These are phyloP conservation scores for Papilio polytes DNA, from an alignment of 1,140 invertebrate species.

Conservation along the genomic window DNA sequence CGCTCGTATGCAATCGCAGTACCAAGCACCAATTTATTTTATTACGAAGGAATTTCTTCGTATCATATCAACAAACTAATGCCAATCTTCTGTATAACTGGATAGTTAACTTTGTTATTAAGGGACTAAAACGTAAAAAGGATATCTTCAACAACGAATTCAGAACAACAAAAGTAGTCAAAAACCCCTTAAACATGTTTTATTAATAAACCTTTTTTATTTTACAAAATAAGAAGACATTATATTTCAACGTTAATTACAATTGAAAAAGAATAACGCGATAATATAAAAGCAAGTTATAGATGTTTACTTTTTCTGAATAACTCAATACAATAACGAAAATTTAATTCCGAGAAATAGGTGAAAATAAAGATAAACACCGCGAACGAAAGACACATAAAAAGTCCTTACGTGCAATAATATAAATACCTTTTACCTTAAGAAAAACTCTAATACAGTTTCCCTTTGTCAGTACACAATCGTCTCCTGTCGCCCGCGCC, in stretches of 20 bases:
- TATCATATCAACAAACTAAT: constrained; percentile 3
- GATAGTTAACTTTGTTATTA: not conserved
- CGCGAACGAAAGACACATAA: constrained; percentile 15
- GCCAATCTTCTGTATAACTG: not conserved
- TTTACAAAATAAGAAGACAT: too few relatives aligned
- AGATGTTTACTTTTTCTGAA: too few relatives aligned
- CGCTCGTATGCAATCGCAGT: not conserved
- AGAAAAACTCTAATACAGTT: constrained; percentile 58
- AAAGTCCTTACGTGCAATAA: constrained; percentile 47
- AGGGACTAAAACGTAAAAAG: too few relatives aligned
- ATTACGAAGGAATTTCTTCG: constrained; percentile 5
- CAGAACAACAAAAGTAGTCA: too few relatives aligned
- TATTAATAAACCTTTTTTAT: too few relatives aligned
- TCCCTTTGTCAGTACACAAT: constrained; percentile 61
- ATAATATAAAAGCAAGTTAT: too few relatives aligned
- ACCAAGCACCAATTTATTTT: constrained; percentile 24
- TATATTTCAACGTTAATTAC: too few relatives aligned
- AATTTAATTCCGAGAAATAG: constrained; percentile 5
- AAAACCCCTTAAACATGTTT: too few relatives aligned
- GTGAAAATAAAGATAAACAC: not conserved
- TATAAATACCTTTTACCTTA: constrained; percentile 58
- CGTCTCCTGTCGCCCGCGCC: constrained; percentile 47
- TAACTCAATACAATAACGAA: not conserved
- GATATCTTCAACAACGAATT: too few relatives aligned
- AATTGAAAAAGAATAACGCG: too few relatives aligned